These are phyloP conservation scores for Noctua comes DNA, from an alignment of 2,888 invertebrate species.

Conservation along the genomic window DNA sequence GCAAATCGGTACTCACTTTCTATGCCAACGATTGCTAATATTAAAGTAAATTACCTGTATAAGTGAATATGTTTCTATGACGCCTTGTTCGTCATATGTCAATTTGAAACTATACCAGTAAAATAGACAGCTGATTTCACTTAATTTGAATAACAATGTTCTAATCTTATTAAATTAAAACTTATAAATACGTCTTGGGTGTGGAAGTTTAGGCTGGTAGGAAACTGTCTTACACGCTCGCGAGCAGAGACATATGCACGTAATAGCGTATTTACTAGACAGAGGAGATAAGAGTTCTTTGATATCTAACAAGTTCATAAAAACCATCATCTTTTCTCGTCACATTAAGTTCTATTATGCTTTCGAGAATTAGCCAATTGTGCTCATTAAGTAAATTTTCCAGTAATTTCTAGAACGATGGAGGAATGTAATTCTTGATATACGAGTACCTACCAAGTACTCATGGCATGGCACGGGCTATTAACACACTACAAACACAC, in stretches of 20 bases:
- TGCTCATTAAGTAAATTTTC: background rate
- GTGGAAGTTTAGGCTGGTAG: background rate
- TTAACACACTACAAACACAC: background rate
- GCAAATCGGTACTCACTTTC: conserved; percentile 2
- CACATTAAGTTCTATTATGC: background rate
- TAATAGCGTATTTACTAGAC: too few relatives aligned
- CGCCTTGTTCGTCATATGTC: background rate
- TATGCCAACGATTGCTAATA: conserved; percentile 1
- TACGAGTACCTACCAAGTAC: background rate
- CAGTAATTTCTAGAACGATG: background rate
- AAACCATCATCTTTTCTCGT: background rate
- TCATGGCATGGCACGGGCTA: background rate
- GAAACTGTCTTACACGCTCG: background rate
- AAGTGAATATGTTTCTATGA: conserved; percentile 5
- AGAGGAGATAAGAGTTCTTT: background rate
- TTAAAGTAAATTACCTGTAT: background rate
- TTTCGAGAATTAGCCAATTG: background rate
- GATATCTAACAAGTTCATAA: background rate
- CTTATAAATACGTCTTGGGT: background rate
- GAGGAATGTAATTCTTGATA: background rate
- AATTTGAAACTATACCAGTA: background rate
- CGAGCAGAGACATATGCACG: too few relatives aligned
- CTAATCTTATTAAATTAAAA: background rate
- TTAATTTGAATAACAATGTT: background rate
- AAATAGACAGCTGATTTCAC: background rate